Conservation (phyloP, 2,113 vertebrate species). For the Sitta europaea region DNA sequence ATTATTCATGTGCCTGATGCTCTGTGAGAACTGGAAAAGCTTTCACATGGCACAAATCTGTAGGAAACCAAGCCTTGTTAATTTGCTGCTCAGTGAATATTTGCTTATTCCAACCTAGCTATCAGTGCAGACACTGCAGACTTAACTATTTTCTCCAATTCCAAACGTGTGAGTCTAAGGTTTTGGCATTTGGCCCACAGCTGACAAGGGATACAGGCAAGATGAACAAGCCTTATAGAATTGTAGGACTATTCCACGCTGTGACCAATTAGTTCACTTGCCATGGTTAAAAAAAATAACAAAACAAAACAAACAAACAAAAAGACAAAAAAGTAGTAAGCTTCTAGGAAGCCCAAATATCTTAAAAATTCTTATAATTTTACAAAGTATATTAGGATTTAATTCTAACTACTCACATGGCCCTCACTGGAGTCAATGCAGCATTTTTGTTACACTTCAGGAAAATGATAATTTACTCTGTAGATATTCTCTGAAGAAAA, state of each 20-base stretch:
- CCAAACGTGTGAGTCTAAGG: background rate
- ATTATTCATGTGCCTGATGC: conserved; percentile 27
- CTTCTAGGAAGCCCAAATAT: background rate
- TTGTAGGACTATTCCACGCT: background rate
- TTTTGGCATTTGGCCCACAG: background rate
- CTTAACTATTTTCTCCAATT: background rate
- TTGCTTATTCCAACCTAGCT: background rate
- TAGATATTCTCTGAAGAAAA: background rate
- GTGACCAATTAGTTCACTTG: background rate
- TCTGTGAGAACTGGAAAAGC: background rate
- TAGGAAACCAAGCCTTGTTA: background rate
- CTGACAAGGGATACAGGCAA: background rate
- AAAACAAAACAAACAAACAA: background rate
- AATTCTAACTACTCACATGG: background rate
- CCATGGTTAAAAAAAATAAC: background rate
- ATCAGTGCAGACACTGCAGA: background rate
- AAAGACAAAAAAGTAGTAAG: background rate
- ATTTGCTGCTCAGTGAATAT: background rate
- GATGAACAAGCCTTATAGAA: background rate
- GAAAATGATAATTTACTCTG: background rate
- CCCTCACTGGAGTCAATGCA: background rate
- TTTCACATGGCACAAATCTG: background rate
- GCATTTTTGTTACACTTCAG: background rate
- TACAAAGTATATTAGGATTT: background rate
- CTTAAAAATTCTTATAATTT: background rate